A percentile compares a stretch with the other conserved stretches of the same genome.
Conservation (phyloP, 2,888 invertebrate species). For the Enchytraeus crypticus region DNA sequence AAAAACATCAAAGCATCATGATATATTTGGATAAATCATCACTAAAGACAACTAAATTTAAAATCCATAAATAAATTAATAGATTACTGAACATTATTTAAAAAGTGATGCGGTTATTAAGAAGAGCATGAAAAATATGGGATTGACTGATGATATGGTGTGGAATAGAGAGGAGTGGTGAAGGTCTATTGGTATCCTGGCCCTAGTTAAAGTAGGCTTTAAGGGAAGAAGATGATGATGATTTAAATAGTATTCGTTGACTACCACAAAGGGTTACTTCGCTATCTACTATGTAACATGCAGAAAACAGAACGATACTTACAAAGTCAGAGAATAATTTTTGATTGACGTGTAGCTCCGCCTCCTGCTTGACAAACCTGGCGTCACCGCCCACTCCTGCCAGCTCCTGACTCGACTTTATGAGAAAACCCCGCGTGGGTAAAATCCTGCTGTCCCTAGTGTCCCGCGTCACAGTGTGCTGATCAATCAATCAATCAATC, state of each 20-base stretch:
- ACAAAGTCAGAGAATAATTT: conserved; percentile 58
- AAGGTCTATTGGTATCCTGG: no score
- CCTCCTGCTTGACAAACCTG: conserved; percentile 75
- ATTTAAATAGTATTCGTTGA: no score
- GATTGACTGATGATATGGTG: no score
- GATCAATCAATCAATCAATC: conserved; percentile 49
- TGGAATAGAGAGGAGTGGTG: neutral
- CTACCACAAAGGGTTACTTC: no score
- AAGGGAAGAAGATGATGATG: no score
- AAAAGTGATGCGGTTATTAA: neutral
- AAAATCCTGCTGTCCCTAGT: conserved; percentile 71
- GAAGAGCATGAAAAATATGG: no score
- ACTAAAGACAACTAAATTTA: neutral
- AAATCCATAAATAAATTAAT: neutral
- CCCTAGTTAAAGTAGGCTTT: no score
- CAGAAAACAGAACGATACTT: conserved; percentile 35
- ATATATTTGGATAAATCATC: neutral
- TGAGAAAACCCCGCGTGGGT: conserved; percentile 64
- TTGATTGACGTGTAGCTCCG: conserved; percentile 63
- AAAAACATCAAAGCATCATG: no score
- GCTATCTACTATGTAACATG: neutral
- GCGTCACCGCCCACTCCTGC: conserved; percentile 85
- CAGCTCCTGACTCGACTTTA: conserved; percentile 62
- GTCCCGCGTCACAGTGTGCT: conserved; percentile 71
- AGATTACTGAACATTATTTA: conserved; percentile 1